Percentiles rank a stretch among this genome's conserved stretches.
phyloP scores from a whole-genome alignment of 35 echinoderm and acorn worm genomes.

The Chiridota heheva region DNA sequence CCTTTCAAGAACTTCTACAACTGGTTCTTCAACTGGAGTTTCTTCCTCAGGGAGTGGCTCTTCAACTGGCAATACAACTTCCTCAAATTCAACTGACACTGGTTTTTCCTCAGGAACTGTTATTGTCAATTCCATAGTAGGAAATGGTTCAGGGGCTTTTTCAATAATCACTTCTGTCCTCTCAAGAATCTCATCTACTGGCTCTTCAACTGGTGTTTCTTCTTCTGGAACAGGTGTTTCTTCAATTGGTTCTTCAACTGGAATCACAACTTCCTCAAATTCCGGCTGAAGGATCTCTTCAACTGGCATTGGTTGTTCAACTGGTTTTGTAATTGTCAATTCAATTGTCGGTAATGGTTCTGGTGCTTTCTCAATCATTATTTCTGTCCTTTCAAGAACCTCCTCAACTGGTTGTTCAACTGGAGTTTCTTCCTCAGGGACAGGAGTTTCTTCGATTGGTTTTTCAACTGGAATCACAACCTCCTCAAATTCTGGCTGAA shows the following conservation, averaged over 20 bases:
- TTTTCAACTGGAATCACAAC: constrained; percentile 38
- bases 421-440: constrained; percentile 33
- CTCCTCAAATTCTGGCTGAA: constrained; percentile 65
- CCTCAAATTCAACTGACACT: constrained; percentile 24
- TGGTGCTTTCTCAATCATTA: constrained; percentile 17
- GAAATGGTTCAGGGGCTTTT: constrained; percentile 29
- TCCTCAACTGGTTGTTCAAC: too few relatives aligned
- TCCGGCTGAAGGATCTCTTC: constrained; percentile 34
- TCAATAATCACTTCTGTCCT: constrained; percentile 39
- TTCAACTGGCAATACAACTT: constrained; percentile 4
- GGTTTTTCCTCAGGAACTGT: constrained; percentile 26
- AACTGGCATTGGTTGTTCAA: constrained; percentile 17
- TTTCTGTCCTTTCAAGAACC: not conserved
- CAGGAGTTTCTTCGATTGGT: constrained; percentile 16
- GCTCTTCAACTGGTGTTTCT: too few relatives aligned
- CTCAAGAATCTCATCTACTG: too few relatives aligned
- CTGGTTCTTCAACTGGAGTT: constrained; percentile 4
- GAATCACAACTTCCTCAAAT: too few relatives aligned
- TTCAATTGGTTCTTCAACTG: not conserved
- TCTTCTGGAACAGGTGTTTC: not conserved
- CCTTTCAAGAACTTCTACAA: not conserved
- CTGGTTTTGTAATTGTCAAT: constrained; percentile 14
- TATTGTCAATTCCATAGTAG: constrained; percentile 31
- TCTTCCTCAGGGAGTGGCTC: constrained; percentile 43
- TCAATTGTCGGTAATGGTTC: constrained; percentile 9